Evolutionary conservation across 2,888 invertebrate species (phyloP).

Genomic region (Leucozona laternaria): DNA sequence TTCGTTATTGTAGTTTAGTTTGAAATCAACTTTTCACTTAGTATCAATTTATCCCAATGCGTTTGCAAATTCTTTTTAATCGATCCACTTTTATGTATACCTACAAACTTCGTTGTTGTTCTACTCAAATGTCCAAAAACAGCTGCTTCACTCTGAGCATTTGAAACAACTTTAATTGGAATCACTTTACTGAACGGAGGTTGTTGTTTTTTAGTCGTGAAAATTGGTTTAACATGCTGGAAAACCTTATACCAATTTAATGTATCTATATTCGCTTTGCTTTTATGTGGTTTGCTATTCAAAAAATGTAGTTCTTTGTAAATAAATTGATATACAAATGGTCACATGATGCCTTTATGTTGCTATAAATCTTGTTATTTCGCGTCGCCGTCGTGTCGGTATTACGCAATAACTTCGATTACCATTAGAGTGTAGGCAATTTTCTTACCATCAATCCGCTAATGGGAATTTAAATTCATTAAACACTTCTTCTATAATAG

Average conservation of each 20-base stretch:
- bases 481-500: neutral
- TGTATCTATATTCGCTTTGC: neutral
- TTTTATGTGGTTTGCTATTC: neutral
- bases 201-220: too few relatives aligned
- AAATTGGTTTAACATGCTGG: neutral
- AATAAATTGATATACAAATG: neutral
- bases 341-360: conserved; percentile 10
- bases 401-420: conserved; percentile 27
- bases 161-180: too few relatives aligned
- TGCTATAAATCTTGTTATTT: conserved; percentile 11
- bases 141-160: too few relatives aligned
- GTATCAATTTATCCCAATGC: too few relatives aligned
- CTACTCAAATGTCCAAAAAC: too few relatives aligned
- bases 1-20: too few relatives aligned
- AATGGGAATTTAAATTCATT: conserved; percentile 39
- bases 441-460: conserved; percentile 21
- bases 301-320: conserved; percentile 22
- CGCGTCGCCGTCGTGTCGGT: neutral
- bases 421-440: conserved; percentile 38
- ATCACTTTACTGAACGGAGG: too few relatives aligned
- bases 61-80: too few relatives aligned
- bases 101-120: too few relatives aligned
- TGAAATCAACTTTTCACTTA: too few relatives aligned
- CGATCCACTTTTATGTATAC: too few relatives aligned
- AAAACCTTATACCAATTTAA: neutral